A percentile compares a stretch with the other conserved stretches of the same genome.
phyloP scores from a whole-genome alignment of 1,140 invertebrate species.

The Lucilia cuprina region DNA sequence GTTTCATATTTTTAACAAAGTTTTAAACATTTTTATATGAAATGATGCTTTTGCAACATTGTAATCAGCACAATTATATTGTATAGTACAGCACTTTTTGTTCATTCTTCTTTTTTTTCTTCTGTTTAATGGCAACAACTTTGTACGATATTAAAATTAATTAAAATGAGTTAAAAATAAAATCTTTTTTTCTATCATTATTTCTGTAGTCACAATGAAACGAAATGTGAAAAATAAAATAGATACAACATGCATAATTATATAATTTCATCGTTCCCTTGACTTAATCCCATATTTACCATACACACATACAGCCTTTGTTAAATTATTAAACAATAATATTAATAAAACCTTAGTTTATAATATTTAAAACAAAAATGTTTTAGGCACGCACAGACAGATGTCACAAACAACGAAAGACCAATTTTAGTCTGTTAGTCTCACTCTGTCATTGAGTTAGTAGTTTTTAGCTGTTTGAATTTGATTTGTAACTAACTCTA shows the following conservation, averaged over 20 bases:
- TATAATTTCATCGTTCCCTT: slow-evolving; percentile 9
- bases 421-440: no score
- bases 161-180: slow-evolving; percentile 27
- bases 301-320: background rate
- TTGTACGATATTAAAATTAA: slow-evolving; percentile 11
- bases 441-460: no score
- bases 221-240: background rate
- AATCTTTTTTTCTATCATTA: background rate
- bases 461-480: no score
- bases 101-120: background rate
- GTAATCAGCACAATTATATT: slow-evolving; percentile 27
- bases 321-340: no score
- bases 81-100: background rate
- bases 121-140: slow-evolving; percentile 1
- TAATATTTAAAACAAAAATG: background rate
- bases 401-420: background rate
- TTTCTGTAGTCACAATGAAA: background rate
- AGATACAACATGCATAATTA: background rate
- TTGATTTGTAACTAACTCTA: no score
- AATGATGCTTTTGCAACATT: slow-evolving; percentile 20
- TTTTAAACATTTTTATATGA: slow-evolving; percentile 35
- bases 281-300: slow-evolving; percentile 20
- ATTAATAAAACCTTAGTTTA: no score
- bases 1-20: slow-evolving; percentile 10
- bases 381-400: slow-evolving; percentile 11